A percentile compares a stretch with the other conserved stretches of the same genome.
These are phyloP conservation scores for Aix galericulata DNA, from an alignment of 2,113 vertebrate species.

Conservation along the genomic window DNA sequence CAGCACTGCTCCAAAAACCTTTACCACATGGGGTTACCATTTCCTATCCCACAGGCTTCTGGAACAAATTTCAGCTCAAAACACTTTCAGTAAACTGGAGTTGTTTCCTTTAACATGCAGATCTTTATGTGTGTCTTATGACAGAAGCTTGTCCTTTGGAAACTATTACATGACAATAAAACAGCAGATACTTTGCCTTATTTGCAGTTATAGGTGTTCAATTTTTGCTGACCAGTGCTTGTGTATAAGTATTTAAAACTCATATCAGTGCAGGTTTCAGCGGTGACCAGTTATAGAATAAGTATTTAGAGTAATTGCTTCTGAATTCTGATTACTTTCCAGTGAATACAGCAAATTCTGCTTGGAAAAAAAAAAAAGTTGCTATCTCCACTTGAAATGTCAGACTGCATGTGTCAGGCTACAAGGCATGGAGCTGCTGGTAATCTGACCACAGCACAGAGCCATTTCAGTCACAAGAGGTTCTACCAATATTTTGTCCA, in stretches of 20 bases:
- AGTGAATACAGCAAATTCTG: background rate
- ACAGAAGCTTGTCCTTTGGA: background rate
- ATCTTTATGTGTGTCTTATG: background rate
- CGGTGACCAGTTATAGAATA: background rate
- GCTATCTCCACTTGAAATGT: background rate
- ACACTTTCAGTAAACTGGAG: conserved; percentile 4
- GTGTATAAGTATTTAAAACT: background rate
- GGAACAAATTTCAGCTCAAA: conserved; percentile 9
- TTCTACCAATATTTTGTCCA: background rate
- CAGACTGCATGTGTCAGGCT: background rate
- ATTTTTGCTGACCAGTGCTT: background rate
- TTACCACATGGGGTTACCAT: conserved; percentile 51
- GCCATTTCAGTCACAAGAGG: background rate
- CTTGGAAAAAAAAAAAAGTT: background rate
- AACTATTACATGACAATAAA: background rate
- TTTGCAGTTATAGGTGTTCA: background rate
- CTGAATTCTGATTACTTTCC: background rate
- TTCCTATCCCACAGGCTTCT: conserved; percentile 49
- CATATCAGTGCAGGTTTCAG: background rate
- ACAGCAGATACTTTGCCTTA: background rate
- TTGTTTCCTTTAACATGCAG: background rate
- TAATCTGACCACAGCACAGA: background rate
- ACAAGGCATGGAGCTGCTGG: background rate
- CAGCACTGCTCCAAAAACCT: background rate
- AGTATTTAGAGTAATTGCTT: background rate